A percentile compares a stretch with the other conserved stretches of the same genome.
These are phyloP conservation scores for Ceratoteleas bidentatus DNA, from an alignment of 1,140 invertebrate genomes.

Conservation along the genomic window DNA sequence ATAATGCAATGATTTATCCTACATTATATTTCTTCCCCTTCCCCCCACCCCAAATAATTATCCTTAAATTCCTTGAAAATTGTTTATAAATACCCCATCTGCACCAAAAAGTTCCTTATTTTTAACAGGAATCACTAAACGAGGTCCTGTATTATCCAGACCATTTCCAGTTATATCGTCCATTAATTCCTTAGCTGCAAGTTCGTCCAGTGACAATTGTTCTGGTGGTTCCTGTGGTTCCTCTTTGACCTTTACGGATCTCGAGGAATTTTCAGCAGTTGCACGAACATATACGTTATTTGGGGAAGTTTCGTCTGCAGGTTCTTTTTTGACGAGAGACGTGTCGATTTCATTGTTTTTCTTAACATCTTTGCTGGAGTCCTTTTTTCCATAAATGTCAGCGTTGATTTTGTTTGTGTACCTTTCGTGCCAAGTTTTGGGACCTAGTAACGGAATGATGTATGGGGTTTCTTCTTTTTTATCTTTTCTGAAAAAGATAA, in stretches of 20 bases:
- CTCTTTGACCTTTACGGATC: constrained; percentile 63
- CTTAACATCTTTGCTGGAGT: constrained; percentile 54
- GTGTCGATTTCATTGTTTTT: constrained; percentile 2
- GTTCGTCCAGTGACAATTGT: constrained; percentile 80
- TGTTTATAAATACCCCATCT: constrained; percentile 81
- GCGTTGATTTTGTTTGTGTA: constrained; percentile 75
- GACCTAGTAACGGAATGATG: constrained; percentile 84
- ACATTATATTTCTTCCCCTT: too few relatives aligned
- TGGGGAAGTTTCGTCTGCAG: background rate
- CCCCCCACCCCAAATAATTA: too few relatives aligned
- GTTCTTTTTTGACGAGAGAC: constrained; percentile 38
- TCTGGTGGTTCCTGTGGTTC: constrained; percentile 36
- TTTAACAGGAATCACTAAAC: constrained; percentile 81
- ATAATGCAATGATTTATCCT: too few relatives aligned
- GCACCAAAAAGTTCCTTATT: constrained; percentile 79
- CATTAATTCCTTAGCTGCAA: constrained; percentile 83
- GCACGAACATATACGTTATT: background rate
- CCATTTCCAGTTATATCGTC: constrained; percentile 78
- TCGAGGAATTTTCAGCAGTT: constrained; percentile 60
- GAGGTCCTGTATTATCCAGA: constrained; percentile 69
- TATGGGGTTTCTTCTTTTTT: constrained; percentile 73
- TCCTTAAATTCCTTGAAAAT: too few relatives aligned
- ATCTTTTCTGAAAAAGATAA: too few relatives aligned
- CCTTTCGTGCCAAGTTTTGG: constrained; percentile 76
- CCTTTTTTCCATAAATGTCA: constrained; percentile 66